Percentiles rank a stretch among this genome's conserved stretches.
Evolutionary conservation across 2,888 invertebrate species (phyloP).

Genomic region (Caenorhabditis parvicauda): DNA sequence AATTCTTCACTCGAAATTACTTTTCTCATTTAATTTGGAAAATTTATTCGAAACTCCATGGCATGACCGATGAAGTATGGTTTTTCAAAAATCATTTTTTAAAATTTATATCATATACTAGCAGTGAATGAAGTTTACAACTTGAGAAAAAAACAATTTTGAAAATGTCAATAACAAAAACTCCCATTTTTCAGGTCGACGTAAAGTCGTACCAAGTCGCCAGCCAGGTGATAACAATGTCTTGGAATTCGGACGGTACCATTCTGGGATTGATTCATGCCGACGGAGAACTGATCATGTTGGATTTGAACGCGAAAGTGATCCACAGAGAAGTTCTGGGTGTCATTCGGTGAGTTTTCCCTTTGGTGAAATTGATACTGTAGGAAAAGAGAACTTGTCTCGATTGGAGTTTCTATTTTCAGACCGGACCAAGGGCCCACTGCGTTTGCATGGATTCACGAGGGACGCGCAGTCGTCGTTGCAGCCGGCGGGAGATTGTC

Average conservation of each 20-base stretch:
- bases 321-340: slow-evolving; percentile 39
- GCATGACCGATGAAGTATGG: too few relatives aligned
- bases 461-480: slow-evolving; percentile 84
- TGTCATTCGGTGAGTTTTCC: not conserved
- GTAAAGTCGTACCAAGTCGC: slow-evolving; percentile 16
- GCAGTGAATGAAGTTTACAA: too few relatives aligned
- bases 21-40: too few relatives aligned
- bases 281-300: slow-evolving; percentile 32
- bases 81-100: too few relatives aligned
- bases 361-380: too few relatives aligned
- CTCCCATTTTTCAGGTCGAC: too few relatives aligned
- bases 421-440: slow-evolving; percentile 68
- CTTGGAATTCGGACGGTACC: slow-evolving; percentile 53
- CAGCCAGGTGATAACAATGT: slow-evolving; percentile 40
- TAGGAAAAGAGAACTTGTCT: not conserved
- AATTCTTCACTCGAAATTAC: too few relatives aligned
- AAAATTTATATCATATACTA: too few relatives aligned
- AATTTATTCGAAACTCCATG: too few relatives aligned
- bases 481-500: slow-evolving; percentile 79
- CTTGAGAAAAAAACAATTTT: too few relatives aligned
- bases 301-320: slow-evolving; percentile 20
- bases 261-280: slow-evolving; percentile 50
- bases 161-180: too few relatives aligned
- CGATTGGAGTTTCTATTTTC: slow-evolving; percentile 5
- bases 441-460: slow-evolving; percentile 96